Base-by-base conservation (phyloP, 2,888 invertebrate genomes). In the Hemistola chrysoprasaria region DNA sequence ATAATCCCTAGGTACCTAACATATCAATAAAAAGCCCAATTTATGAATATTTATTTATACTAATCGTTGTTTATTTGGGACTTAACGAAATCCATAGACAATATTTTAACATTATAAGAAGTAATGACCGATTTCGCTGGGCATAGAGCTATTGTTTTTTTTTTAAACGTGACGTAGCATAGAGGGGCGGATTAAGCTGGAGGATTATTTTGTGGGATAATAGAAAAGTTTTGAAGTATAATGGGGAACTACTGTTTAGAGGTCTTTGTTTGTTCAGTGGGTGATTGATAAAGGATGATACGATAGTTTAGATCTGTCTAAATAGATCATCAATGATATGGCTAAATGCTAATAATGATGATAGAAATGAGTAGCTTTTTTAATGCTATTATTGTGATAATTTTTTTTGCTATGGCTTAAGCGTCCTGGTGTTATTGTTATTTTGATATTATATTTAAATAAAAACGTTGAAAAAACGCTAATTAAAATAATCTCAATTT, bases 21-120 rank as follows among this genome's bases (percentile, higher is more conserved):
- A 59, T 71, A 73, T 74, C 65, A 75, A 77, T 74, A 76, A 62
- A 68, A 54, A 46, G 48, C 64, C 54, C 48, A 55, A 56, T 59
- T 48, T 61, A 58, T 51, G 45, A 38, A 28, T 39, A 26, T 42
- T 43, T 48, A 61, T 51, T 52, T n/a, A 59, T 57, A 36, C 40
- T 80, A 81, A 83, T 78, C 80, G 73, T 80, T 82, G 81, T 84
- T 84, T 82, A 82, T 79, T 50, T 32, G 40, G 40, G 53, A 43
- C 49, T 32, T 45, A 40, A 27, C 38, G 44, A 51, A 50, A 50
- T 37, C 51, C 54, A 54, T 50, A 46, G 47, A 51, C 44, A 50
- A 57, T 47, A 48, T 47, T 60, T 67, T 62, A 61, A 58, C 59
- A 69, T 66, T 53, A 63, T 62, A 67, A 68, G 56, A 63, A 65